Percentiles rank a stretch among this genome's conserved stretches.
phyloP scores from a whole-genome alignment of 2,113 vertebrate genomes.

The Saguinus imperator region DNA sequence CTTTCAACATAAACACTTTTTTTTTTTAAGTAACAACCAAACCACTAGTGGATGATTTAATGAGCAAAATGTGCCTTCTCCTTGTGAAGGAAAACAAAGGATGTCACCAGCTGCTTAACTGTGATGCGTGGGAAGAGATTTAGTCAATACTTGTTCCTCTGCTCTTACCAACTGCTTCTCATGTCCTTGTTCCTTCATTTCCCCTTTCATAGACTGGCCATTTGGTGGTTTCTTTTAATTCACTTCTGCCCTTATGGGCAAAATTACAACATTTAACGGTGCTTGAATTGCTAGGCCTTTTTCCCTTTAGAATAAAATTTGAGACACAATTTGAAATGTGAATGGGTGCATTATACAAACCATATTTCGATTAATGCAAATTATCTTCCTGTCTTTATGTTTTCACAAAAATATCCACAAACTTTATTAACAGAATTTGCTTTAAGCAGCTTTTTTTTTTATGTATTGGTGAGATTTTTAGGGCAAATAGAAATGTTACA shows the following conservation, averaged over 20 bases:
- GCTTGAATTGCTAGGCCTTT: not conserved
- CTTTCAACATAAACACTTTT: constrained; percentile 29
- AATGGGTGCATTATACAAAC: not conserved
- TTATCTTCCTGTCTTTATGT: not conserved
- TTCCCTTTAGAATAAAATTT: constrained; percentile 5
- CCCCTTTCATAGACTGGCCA: not conserved
- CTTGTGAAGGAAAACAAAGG: not conserved
- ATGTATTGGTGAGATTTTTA: not conserved
- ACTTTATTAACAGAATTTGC: not conserved
- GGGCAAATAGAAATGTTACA: not conserved
- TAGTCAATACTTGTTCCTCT: not conserved
- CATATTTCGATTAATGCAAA: not conserved
- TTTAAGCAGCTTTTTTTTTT: not conserved
- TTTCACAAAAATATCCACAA: not conserved
- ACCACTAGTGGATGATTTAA: constrained; percentile 15
- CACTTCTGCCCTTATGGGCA: not conserved
- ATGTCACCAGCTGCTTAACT: not conserved
- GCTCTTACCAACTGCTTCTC: not conserved
- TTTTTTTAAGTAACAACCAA: constrained; percentile 1
- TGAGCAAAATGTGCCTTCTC: constrained; percentile 17
- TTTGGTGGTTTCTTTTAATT: not conserved
- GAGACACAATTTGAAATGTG: constrained; percentile 15
- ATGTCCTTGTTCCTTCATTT: not conserved
- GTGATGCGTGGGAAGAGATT: not conserved
- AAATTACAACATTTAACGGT: not conserved